Conservation (phyloP, 2,888 invertebrate species). For the Trissolcus brochymenae region DNA sequence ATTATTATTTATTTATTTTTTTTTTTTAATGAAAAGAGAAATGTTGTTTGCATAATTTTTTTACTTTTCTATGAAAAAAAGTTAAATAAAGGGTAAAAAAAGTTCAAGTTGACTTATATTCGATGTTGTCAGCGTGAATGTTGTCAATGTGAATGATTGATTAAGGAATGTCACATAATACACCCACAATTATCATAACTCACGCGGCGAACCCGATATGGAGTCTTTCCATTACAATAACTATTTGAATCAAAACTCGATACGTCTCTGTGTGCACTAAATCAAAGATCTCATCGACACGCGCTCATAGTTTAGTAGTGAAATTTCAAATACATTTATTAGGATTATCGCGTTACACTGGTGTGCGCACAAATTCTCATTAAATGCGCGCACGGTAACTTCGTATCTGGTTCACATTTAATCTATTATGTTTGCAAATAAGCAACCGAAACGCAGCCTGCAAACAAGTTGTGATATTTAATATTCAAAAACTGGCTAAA, state of each 20-base stretch:
- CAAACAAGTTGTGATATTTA: background rate
- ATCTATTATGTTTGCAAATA: background rate
- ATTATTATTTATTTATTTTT: too few relatives aligned
- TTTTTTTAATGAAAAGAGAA: too few relatives aligned
- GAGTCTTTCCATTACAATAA: background rate
- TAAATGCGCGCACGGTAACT: conserved; percentile 14
- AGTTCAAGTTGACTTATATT: too few relatives aligned
- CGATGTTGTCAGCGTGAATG: too few relatives aligned
- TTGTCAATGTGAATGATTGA: too few relatives aligned
- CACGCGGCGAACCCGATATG: background rate
- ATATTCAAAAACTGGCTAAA: conserved; percentile 1
- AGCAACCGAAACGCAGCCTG: conserved; percentile 1
- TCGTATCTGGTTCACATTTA: conserved; percentile 15
- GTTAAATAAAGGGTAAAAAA: too few relatives aligned
- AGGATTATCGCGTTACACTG: conserved; percentile 10
- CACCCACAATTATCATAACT: background rate
- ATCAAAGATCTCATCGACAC: background rate
- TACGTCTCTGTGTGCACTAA: conserved; percentile 3
- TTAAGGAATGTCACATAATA: background rate
- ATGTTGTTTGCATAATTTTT: too few relatives aligned
- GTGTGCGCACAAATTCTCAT: conserved; percentile 14
- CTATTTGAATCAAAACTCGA: conserved; percentile 10
- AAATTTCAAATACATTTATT: conserved; percentile 20
- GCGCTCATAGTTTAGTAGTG: conserved; percentile 7
- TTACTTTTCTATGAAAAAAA: too few relatives aligned